Base-by-base conservation (phyloP, 2,888 invertebrate species). In the Limnephilus marmoratus region DNA sequence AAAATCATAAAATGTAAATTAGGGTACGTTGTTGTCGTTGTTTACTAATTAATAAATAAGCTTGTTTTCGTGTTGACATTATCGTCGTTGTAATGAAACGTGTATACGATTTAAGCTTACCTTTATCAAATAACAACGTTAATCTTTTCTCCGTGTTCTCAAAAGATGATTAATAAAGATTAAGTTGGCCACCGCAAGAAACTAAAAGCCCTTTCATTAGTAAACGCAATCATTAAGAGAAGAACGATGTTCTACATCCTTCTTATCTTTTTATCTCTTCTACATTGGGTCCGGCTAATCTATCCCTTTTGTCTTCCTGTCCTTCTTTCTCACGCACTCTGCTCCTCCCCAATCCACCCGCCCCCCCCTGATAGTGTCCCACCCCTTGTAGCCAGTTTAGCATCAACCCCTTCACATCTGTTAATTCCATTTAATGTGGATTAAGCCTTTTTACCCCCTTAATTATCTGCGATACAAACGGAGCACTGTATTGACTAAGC, bases 391-490 rank as follows among this genome's bases (percentile, higher is more conserved):
- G 15, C 13, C 24, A n/a, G 85, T 41, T 7, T 53, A 53, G 15
- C 41, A 18, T 29, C n/a, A 7, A n/a, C 90, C 90, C 90, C 53
- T 34, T 31, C 37, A 41, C 88, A 88, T 68, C 81, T 81, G 90
- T 45, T 90, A 81, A 90, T 90, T 90, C 81, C 81, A 15, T 81
- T 90, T 90, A 90, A 90, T 90, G 31, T 37, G 81, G 18, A 90
- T 81, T 81, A 90, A 81, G 90, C 90, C 90, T 90, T 81, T 81
- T 37, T 81, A 68, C 87, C n/a, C 81, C 90, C 45, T 90, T 90
- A 31, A 90, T 90, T 90, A 90, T 90, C 68, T 90, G 81, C 81
- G 24, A 41, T 90, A 90, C 29, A 41, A 81, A 12, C n/a, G 81
- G 41, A 41, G 37, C 29, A 37, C 13, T 81, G 24, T 31, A 81